Base-by-base conservation (phyloP, 2,113 vertebrate genomes). In the Malurus cyaneus region DNA sequence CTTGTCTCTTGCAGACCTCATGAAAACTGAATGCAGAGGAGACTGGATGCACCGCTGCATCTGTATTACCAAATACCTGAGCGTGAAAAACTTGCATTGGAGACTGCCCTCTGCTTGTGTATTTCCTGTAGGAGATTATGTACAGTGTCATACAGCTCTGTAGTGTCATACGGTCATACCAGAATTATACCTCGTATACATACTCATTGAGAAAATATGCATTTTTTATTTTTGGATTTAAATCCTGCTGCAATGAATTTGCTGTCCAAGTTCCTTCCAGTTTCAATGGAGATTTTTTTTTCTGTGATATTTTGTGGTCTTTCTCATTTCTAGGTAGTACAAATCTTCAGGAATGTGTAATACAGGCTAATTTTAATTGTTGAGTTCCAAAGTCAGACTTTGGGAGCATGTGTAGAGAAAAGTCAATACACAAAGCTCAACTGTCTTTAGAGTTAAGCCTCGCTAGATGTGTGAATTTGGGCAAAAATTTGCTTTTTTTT, bases 21-120 rank as follows among this genome's bases (percentile, higher is more conserved):
- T 8, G 39, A 57, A 88, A 86, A 65, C 9, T 6, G 62, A 86
- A 47, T 15, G n/a, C 47, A 64, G 29, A 81, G 28, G 21, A 78
- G 64, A 70, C 9, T 19, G 52, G 2, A 3, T 3, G 1, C 21
- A 32, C 41, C 0, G 0, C 24, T 85, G 5, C 5, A 1, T 34
- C 16, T 46, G 13, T 32, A 28, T 89, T 65, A 44, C 17, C 47
- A 70, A 69, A 62, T 26, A 50, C 5, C 41, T 1, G 2, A 36
- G 15, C 20, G 26, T 46, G 53, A 85, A 88, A 85, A 36, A 64
- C 13, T 67, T 74, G 19, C 29, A 70, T 0, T 32, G 32, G 44
- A 87, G 18, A 67, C 18, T 78, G 18, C 67, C 9, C 24, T 74
- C 44, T 81, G 24, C 20, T 71, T 62, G 52, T 34, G 6, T 46